Evolutionary conservation across 2,888 invertebrate species (phyloP).

Genomic region (Sialis fuliginosa): DNA sequence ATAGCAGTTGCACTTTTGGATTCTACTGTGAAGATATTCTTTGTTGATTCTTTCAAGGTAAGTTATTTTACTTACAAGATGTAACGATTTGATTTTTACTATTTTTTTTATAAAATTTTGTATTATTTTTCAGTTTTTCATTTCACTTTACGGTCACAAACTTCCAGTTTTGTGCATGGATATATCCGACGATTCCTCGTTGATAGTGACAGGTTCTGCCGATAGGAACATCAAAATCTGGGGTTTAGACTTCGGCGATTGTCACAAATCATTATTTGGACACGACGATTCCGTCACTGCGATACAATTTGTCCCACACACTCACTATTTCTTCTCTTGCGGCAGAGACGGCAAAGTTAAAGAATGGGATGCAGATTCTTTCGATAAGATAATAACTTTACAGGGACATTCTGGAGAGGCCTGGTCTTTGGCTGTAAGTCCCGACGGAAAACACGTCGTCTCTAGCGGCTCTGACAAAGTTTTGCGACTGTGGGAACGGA

Average conservation of each 20-base stretch:
- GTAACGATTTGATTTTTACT: neutral
- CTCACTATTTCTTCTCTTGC: slow-evolving; percentile 84
- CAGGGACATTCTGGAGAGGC: slow-evolving; percentile 75
- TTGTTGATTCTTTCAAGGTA: slow-evolving; percentile 85
- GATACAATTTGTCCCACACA: slow-evolving; percentile 74
- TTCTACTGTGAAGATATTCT: slow-evolving; percentile 89
- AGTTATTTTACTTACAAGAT: slow-evolving; percentile 5
- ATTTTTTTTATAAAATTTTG: no score
- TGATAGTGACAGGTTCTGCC: slow-evolving; percentile 87
- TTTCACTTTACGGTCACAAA: slow-evolving; percentile 91
- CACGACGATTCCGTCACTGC: slow-evolving; percentile 91
- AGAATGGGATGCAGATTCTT: slow-evolving; percentile 93
- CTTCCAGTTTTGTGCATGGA: slow-evolving; percentile 86
- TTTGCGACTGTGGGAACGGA: slow-evolving; percentile 68
- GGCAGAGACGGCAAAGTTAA: slow-evolving; percentile 90
- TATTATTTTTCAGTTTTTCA: slow-evolving; percentile 47
- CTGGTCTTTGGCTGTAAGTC: slow-evolving; percentile 55
- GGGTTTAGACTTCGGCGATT: slow-evolving; percentile 99
- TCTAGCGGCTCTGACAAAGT: slow-evolving; percentile 80
- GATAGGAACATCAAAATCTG: slow-evolving; percentile 94
- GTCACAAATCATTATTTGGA: slow-evolving; percentile 86
- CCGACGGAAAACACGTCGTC: slow-evolving; percentile 59
- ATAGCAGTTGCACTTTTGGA: slow-evolving; percentile 82
- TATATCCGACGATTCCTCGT: slow-evolving; percentile 69
- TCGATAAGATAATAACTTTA: slow-evolving; percentile 75